Conservation (phyloP, 2,113 vertebrate species). For the Odocoileus hemionus region DNA sequence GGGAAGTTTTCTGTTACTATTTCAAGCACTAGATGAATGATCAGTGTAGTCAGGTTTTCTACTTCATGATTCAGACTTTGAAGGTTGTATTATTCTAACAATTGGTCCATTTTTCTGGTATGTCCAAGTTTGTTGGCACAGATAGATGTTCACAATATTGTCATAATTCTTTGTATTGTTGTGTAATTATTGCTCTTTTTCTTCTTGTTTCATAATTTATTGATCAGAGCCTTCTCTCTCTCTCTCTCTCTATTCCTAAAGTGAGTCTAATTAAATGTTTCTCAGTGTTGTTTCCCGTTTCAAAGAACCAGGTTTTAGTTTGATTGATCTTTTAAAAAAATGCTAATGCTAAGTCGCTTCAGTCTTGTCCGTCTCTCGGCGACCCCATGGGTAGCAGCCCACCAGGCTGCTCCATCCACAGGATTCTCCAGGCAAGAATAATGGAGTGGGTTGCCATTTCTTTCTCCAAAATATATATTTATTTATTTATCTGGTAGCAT, state of each 20-base stretch:
- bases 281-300: not conserved
- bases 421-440: too few relatives aligned
- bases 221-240: not conserved
- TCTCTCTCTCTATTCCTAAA: not conserved
- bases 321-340: not conserved
- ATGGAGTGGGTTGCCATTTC: too few relatives aligned
- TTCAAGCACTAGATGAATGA: too few relatives aligned
- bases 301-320: not conserved
- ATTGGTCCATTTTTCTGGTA: not conserved
- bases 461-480: not conserved
- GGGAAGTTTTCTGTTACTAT: too few relatives aligned
- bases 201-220: not conserved
- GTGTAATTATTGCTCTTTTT: not conserved
- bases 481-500: not conserved
- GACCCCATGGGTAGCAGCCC: too few relatives aligned
- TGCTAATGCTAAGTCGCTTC: too few relatives aligned
- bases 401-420: too few relatives aligned
- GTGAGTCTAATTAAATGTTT: not conserved
- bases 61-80: too few relatives aligned
- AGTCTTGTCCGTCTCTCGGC: fast-evolving
- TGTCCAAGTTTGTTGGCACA: not conserved
- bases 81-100: not conserved
- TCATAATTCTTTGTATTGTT: not conserved
- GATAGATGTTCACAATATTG: not conserved
- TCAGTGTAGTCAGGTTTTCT: too few relatives aligned